Evolutionary conservation across 2,113 vertebrate genomes (phyloP).

Genomic region (Pipa parva): DNA sequence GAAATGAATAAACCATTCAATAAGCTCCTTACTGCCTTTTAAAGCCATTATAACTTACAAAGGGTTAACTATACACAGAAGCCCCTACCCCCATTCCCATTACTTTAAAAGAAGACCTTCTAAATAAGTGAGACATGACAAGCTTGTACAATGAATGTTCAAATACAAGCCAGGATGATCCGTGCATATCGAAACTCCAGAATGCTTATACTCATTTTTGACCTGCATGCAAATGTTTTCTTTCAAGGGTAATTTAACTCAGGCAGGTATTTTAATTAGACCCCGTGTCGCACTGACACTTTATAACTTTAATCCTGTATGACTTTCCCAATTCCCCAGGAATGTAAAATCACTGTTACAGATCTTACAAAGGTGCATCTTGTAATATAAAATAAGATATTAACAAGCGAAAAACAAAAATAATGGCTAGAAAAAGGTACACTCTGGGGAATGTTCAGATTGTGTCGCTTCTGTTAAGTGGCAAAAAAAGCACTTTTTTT

Average conservation of each 20-base stretch:
- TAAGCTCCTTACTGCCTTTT: background rate
- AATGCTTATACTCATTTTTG: slow-evolving; percentile 5
- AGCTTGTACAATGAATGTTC: slow-evolving; percentile 22
- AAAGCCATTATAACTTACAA: background rate
- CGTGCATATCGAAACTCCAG: slow-evolving; percentile 2
- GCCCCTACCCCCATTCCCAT: background rate
- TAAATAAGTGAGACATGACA: slow-evolving; percentile 4
- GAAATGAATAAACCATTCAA: too few relatives aligned
- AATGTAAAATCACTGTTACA: background rate
- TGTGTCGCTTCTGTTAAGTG: background rate
- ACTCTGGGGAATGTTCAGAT: background rate
- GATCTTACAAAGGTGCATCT: background rate
- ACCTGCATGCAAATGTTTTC: slow-evolving; percentile 40
- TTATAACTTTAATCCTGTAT: slow-evolving; percentile 1
- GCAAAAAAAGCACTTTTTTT: background rate
- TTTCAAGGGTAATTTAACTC: slow-evolving; percentile 40
- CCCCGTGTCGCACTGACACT: slow-evolving; percentile 6
- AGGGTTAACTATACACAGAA: background rate
- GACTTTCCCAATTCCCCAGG: background rate
- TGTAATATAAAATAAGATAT: background rate
- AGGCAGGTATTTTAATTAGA: slow-evolving; percentile 36
- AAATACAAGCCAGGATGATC: background rate
- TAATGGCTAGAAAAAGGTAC: background rate
- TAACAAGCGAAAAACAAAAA: background rate
- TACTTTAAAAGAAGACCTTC: background rate